Conservation (phyloP, 2,888 invertebrate species). For the Oligia strigilis region DNA sequence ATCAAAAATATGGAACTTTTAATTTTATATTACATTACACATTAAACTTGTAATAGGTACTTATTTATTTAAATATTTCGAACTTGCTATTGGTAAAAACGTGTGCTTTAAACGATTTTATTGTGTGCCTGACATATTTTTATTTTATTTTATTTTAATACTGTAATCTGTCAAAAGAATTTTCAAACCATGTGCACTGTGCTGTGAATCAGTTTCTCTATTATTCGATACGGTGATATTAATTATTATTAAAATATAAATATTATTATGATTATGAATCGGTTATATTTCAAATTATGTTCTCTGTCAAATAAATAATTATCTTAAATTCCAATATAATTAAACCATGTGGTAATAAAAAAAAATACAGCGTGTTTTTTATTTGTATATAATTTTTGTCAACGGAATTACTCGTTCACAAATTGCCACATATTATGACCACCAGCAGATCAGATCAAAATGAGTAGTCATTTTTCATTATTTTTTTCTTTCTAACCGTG, state of each 20-base stretch:
- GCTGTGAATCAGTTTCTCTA: slow-evolving; percentile 59
- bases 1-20: slow-evolving; percentile 31
- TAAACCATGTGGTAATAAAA: not conserved
- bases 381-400: not conserved
- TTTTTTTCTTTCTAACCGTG: slow-evolving; percentile 6
- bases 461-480: slow-evolving; percentile 17
- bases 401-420: not conserved
- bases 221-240: slow-evolving; percentile 60
- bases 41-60: slow-evolving; percentile 23
- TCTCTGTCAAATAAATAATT: slow-evolving; percentile 2
- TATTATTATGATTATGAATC: slow-evolving; percentile 48
- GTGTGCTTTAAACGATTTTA: slow-evolving; percentile 60
- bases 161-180: slow-evolving; percentile 51
- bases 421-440: not conserved
- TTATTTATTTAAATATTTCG: slow-evolving; percentile 57
- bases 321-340: not conserved
- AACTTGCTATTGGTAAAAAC: slow-evolving; percentile 63
- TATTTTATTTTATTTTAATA: slow-evolving; percentile 51
- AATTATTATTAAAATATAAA: slow-evolving; percentile 51
- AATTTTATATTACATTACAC: slow-evolving; percentile 29
- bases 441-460: slow-evolving; percentile 3
- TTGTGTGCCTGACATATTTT: slow-evolving; percentile 62
- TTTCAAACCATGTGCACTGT: slow-evolving; percentile 63
- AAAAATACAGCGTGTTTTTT: not conserved
- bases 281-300: slow-evolving; percentile 53